These are phyloP conservation scores for Papilio dardanus DNA, from an alignment of 1,140 invertebrate species.

Conservation along the genomic window DNA sequence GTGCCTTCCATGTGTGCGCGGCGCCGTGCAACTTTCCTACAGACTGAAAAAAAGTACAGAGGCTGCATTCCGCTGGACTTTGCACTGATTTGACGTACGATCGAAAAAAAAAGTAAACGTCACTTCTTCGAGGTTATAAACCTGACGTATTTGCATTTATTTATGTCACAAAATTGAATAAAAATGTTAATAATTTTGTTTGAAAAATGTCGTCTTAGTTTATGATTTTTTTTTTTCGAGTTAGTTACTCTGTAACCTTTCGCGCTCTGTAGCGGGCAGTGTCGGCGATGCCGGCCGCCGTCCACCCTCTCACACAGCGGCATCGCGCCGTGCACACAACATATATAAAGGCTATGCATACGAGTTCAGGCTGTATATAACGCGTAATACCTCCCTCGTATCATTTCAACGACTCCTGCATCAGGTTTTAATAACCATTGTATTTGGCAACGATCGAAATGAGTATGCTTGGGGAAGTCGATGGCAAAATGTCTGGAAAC, in stretches of 20 bases:
- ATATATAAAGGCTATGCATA: conserved; percentile 40
- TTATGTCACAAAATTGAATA: background rate
- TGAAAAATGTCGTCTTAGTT: conserved; percentile 3
- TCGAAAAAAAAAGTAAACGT: conserved; percentile 35
- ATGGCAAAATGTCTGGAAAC: conserved; percentile 71
- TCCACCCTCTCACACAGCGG: conserved; percentile 69
- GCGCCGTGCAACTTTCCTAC: conserved; percentile 74
- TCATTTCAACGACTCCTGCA: conserved; percentile 64
- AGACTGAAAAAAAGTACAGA: conserved; percentile 70
- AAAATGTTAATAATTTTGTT: background rate
- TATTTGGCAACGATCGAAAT: conserved; percentile 81
- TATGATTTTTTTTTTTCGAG: conserved; percentile 19
- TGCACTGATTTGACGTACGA: conserved; percentile 39
- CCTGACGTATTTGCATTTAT: conserved; percentile 30
- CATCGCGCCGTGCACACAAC: conserved; percentile 36
- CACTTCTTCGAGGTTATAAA: conserved; percentile 9
- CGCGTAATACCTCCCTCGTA: conserved; percentile 65
- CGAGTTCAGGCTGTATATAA: conserved; percentile 47
- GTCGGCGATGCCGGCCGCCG: conserved; percentile 71
- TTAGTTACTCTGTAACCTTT: conserved; percentile 30
- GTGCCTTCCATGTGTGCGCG: conserved; percentile 64
- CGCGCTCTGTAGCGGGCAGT: conserved; percentile 48
- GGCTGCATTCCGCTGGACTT: conserved; percentile 51
- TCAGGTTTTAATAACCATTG: conserved; percentile 81
- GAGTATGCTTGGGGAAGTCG: conserved; percentile 71